These are phyloP conservation scores for Sipha maydis DNA, from an alignment of 2,888 invertebrate genomes.

Conservation along the genomic window DNA sequence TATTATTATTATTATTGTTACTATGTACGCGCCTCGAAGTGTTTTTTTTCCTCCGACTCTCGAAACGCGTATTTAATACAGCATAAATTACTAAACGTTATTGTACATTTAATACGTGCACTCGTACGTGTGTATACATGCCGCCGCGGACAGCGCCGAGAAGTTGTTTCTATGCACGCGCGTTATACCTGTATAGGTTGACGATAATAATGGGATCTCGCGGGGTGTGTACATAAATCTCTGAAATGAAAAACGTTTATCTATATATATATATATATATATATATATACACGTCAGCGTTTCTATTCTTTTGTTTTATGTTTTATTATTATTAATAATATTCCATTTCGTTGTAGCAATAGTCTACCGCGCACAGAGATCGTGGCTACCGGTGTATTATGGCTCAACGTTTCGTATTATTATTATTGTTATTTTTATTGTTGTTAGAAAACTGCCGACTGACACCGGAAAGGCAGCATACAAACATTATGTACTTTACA, in stretches of 20 bases:
- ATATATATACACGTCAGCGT: no score
- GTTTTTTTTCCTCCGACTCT: conserved; percentile 20
- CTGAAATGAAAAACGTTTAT: not conserved
- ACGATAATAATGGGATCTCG: conserved; percentile 13
- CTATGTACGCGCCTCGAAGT: not conserved
- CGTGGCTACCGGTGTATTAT: not conserved
- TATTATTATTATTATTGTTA: conserved; percentile 8
- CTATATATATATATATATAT: no score
- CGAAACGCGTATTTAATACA: conserved; percentile 34
- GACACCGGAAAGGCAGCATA: no score
- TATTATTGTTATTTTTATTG: no score
- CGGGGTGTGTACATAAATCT: conserved; percentile 17
- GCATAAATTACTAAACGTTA: conserved; percentile 36
- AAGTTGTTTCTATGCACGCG: not conserved
- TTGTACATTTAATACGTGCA: not conserved
- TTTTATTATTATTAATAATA: not conserved
- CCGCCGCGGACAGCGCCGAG: not conserved
- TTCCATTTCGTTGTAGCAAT: no score
- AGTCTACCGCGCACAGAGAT: no score
- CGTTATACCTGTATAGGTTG: not conserved
- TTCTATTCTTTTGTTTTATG: not conserved
- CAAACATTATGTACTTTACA: no score
- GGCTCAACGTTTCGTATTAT: not conserved
- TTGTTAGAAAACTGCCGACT: no score
- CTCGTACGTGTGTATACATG: no score